Conservation (phyloP, 2,797 vertebrate species). For the Anguilla marmorata region DNA sequence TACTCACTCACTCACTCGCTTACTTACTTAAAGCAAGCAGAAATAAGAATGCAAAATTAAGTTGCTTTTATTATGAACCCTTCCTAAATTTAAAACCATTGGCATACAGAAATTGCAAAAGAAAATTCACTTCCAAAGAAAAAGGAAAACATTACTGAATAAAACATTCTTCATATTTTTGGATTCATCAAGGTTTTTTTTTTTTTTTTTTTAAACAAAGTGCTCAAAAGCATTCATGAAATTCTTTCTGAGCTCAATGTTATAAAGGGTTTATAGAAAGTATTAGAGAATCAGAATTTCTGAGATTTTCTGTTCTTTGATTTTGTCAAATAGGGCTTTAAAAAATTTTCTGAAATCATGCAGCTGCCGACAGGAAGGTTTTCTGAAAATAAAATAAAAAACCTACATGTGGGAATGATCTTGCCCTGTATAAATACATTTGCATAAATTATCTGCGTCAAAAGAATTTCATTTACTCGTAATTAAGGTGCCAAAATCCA, state of each 20-base stretch:
- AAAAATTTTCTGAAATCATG: neutral
- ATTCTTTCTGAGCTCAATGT: neutral
- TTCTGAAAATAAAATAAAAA: neutral
- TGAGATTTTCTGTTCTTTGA: neutral
- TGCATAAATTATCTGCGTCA: slow-evolving; percentile 36
- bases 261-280: slow-evolving; percentile 1
- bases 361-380: slow-evolving; percentile 35
- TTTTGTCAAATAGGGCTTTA: neutral
- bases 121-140: neutral
- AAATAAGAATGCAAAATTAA: neutral
- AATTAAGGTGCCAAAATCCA: slow-evolving; percentile 32
- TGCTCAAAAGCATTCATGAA: neutral
- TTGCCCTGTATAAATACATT: slow-evolving; percentile 22
- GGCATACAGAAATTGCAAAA: neutral
- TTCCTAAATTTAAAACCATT: neutral
- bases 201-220: neutral
- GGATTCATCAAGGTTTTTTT: neutral
- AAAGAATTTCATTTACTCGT: slow-evolving; percentile 34
- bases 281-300: neutral
- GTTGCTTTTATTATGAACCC: neutral
- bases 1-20: no score
- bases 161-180: neutral
- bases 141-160: neutral
- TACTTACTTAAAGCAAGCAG: neutral
- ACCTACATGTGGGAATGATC: slow-evolving; percentile 24